These are phyloP conservation scores for Manis crassicaudata DNA, from an alignment of 2,797 vertebrate species.

Conservation along the genomic window DNA sequence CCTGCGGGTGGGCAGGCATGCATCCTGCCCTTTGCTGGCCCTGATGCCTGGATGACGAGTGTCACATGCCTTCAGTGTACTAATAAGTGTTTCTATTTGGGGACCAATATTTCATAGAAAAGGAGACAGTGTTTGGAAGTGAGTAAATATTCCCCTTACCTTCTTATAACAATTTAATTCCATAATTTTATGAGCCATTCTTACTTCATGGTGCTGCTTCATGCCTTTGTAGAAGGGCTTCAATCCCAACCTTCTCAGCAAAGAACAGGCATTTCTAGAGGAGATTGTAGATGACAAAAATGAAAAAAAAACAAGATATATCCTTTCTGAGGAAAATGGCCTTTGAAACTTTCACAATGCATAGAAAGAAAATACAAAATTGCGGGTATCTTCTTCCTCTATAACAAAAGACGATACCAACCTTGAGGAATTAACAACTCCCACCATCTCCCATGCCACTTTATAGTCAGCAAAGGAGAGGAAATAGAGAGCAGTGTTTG, in stretches of 20 bases:
- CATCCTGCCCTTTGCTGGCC: background rate
- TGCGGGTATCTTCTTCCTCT: background rate
- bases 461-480: background rate
- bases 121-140: rapidly evolving
- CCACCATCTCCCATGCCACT: rapidly evolving
- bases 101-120: rapidly evolving
- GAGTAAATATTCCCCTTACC: background rate
- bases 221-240: background rate
- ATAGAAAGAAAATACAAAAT: background rate
- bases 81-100: rapidly evolving
- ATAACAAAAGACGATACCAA: background rate
- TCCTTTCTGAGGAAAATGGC: background rate
- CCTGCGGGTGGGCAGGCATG: too few species aligned
- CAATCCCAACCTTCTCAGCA: background rate
- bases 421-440: rapidly evolving
- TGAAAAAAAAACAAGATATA: background rate
- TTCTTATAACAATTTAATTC: background rate
- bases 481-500: background rate
- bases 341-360: background rate
- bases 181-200: background rate
- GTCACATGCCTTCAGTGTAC: rapidly evolving
- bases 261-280: background rate
- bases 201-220: rapidly evolving
- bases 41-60: rapidly evolving
- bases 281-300: background rate